phyloP scores from a whole-genome alignment of 2,797 vertebrate genomes.

The Sebastes variabilis region DNA sequence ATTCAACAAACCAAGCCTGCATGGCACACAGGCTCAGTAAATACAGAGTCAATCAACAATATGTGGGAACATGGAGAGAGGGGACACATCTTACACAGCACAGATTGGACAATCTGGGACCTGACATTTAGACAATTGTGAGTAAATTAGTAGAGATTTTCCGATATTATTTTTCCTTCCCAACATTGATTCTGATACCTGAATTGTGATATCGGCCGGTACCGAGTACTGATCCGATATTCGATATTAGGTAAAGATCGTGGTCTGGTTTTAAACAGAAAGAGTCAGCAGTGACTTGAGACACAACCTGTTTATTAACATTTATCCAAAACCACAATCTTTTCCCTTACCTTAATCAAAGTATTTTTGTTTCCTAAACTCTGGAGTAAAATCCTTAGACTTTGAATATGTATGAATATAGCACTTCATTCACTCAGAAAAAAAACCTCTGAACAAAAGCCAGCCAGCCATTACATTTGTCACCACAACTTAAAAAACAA shows the following conservation, averaged over 20 bases:
- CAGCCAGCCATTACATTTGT: background rate
- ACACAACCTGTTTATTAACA: too few relatives aligned
- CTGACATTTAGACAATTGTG: background rate
- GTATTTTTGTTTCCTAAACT: background rate
- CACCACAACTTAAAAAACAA: background rate
- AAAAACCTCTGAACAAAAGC: background rate
- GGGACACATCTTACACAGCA: background rate
- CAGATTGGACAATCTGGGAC: background rate
- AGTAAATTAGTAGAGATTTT: background rate
- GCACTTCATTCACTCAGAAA: background rate
- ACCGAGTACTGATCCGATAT: background rate
- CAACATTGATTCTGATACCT: too few relatives aligned
- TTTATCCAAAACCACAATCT: too few relatives aligned
- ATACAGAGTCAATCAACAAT: conserved; percentile 36
- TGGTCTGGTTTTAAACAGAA: background rate
- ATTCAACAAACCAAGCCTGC: conserved; percentile 39
- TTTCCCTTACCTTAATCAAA: too few relatives aligned
- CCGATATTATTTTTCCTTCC: too few relatives aligned
- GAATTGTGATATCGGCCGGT: too few relatives aligned
- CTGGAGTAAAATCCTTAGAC: background rate
- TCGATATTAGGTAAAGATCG: background rate
- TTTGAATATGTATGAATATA: background rate
- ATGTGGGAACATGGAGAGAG: background rate
- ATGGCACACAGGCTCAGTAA: conserved; percentile 33
- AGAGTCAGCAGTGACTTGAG: background rate